Evolutionary conservation across 2,888 invertebrate species (phyloP).

Genomic region (Allolobophora icterica): DNA sequence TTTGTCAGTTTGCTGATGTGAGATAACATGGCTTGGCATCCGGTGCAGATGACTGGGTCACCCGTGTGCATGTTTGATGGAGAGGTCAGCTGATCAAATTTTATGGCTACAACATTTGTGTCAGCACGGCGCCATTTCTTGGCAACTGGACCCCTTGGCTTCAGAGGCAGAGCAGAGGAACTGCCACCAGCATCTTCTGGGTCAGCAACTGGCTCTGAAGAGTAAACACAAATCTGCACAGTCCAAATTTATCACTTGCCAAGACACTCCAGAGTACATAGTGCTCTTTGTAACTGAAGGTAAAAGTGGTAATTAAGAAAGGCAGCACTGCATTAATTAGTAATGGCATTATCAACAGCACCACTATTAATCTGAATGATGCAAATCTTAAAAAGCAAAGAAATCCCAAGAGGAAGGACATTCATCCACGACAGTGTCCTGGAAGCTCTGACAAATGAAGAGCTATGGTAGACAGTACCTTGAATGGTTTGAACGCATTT

Average conservation of each 20-base stretch:
- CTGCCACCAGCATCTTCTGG: not conserved
- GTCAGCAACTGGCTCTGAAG: not conserved
- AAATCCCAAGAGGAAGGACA: too few species aligned
- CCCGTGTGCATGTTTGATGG: conserved; percentile 63
- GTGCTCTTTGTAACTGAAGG: not conserved
- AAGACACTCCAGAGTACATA: not conserved
- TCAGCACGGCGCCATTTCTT: conserved; percentile 55
- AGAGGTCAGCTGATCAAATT: conserved; percentile 55
- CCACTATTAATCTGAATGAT: too few species aligned
- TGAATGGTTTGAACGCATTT: too few species aligned
- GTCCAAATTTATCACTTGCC: not conserved
- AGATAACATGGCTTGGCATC: conserved; percentile 59
- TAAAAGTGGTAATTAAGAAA: not conserved
- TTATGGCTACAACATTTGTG: conserved; percentile 60
- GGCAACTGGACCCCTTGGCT: not conserved
- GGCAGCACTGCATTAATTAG: not conserved
- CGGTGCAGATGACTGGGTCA: conserved; percentile 56
- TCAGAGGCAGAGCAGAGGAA: not conserved
- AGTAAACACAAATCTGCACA: not conserved
- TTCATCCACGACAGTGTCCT: too few species aligned
- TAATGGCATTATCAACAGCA: too few species aligned
- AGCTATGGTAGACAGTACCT: too few species aligned
- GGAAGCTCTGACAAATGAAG: too few species aligned
- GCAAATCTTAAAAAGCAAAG: too few species aligned
- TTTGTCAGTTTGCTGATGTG: conserved; percentile 54